phyloP scores from a whole-genome alignment of 2,888 invertebrate genomes.

The Drosophila koepferae region DNA sequence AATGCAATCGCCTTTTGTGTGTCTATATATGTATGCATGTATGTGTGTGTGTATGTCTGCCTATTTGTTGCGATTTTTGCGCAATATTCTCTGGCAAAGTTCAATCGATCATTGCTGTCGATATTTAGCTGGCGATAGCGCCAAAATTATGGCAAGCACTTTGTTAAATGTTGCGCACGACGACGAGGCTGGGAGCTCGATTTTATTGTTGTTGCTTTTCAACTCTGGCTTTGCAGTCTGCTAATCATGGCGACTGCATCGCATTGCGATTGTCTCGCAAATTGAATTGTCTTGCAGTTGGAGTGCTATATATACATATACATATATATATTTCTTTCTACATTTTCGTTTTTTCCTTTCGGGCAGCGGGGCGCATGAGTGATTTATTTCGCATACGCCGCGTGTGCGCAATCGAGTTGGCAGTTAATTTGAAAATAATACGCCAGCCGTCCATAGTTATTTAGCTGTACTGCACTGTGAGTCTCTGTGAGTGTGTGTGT shows the following conservation, averaged over 20 bases:
- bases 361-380: slow-evolving; percentile 72
- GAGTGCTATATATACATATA: background rate
- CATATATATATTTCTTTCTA: slow-evolving; percentile 8
- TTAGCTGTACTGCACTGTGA: slow-evolving; percentile 13
- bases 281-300: slow-evolving; percentile 73
- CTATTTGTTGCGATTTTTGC: slow-evolving; percentile 25
- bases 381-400: slow-evolving; percentile 80
- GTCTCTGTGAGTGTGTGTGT: background rate
- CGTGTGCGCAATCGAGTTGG: slow-evolving; percentile 69
- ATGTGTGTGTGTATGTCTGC: slow-evolving; percentile 62
- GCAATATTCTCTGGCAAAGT: slow-evolving; percentile 70
- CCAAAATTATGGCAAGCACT: slow-evolving; percentile 78
- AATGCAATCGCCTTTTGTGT: slow-evolving; percentile 75
- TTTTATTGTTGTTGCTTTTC: slow-evolving; percentile 50
- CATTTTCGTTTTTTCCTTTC: slow-evolving; percentile 3
- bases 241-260: slow-evolving; percentile 77
- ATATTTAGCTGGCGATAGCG: slow-evolving; percentile 75
- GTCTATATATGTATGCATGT: slow-evolving; percentile 58
- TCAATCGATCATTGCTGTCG: slow-evolving; percentile 78
- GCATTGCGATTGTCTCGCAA: slow-evolving; percentile 66
- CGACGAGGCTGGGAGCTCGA: slow-evolving; percentile 27
- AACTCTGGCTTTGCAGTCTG: slow-evolving; percentile 15
- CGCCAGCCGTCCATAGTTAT: slow-evolving; percentile 34
- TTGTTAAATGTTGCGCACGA: slow-evolving; percentile 77
- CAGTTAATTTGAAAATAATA: slow-evolving; percentile 79